A percentile compares a stretch with the other conserved stretches of the same genome.
Evolutionary conservation across 2,797 vertebrate genomes (phyloP).

Genomic region (Mormyrus hasselquistii): DNA sequence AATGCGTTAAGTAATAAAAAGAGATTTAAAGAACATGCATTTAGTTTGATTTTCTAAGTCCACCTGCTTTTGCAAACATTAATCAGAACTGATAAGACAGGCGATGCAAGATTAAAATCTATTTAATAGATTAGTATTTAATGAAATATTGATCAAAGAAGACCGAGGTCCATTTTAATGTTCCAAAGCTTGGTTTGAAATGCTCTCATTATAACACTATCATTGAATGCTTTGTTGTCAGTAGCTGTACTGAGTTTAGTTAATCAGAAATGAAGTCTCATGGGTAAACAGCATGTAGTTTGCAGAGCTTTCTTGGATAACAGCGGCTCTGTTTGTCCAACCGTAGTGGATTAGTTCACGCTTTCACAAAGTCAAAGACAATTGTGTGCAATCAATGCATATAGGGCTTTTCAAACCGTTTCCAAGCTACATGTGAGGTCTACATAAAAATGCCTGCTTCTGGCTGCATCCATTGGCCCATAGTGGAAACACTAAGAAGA

Average conservation of each 20-base stretch:
- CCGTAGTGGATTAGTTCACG: conserved; percentile 12
- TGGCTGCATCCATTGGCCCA: conserved; percentile 7
- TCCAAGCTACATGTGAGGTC: conserved; percentile 10
- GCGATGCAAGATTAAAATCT: neutral
- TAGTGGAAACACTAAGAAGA: neutral
- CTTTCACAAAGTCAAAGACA: conserved; percentile 13
- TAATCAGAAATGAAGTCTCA: conserved; percentile 8
- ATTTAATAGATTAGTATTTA: neutral
- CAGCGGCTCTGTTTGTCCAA: neutral
- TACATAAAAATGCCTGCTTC: conserved; percentile 14
- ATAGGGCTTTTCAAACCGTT: conserved; percentile 16
- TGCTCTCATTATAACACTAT: neutral
- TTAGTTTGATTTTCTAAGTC: neutral
- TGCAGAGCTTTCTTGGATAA: neutral
- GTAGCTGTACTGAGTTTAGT: conserved; percentile 10
- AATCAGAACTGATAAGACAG: neutral
- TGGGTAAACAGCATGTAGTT: conserved; percentile 4
- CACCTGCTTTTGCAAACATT: neutral
- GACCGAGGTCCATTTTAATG: neutral
- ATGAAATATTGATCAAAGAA: neutral
- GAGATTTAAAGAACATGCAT: neutral
- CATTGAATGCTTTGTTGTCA: neutral
- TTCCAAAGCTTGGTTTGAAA: neutral
- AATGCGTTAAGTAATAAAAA: neutral
- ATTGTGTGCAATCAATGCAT: conserved; percentile 14